Conservation (phyloP, 1,140 invertebrate genomes). For the Spodoptera litura region DNA sequence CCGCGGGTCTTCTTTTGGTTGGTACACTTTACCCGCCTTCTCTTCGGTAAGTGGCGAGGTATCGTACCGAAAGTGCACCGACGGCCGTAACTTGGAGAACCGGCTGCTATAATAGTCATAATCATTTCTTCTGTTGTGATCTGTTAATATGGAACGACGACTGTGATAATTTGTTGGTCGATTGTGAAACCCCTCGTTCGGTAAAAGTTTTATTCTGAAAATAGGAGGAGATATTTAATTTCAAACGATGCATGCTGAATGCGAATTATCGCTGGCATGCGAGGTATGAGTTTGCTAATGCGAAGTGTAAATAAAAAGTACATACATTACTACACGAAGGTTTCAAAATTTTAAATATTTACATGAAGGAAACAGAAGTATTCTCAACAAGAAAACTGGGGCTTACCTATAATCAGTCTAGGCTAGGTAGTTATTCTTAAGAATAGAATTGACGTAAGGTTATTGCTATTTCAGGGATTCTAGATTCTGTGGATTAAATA, state of each 20-base stretch:
- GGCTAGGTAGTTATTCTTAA: conserved; percentile 52
- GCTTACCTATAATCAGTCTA: conserved; percentile 52
- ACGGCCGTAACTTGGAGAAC: conserved; percentile 57
- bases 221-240: conserved; percentile 4
- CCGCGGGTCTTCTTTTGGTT: conserved; percentile 77
- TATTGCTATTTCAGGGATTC: conserved; percentile 44
- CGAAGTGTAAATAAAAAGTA: conserved; percentile 30
- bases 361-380: conserved; percentile 47
- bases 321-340: not conserved
- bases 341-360: conserved; percentile 56
- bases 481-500: conserved; percentile 49
- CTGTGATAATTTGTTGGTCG: conserved; percentile 45
- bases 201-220: conserved; percentile 57
- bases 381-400: conserved; percentile 54
- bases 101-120: conserved; percentile 73
- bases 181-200: conserved; percentile 48
- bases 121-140: conserved; percentile 65
- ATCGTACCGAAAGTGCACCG: conserved; percentile 58
- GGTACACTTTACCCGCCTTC: conserved; percentile 65
- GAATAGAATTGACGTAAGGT: conserved; percentile 57
- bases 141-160: conserved; percentile 53
- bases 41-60: conserved; percentile 52
- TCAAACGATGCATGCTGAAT: not conserved
- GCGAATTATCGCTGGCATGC: not conserved
- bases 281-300: conserved; percentile 11